Evolutionary conservation across 1,140 invertebrate species (phyloP), one percentile per base, ranked within the genome.

Genomic region (Saxidomus purpurata): DNA sequence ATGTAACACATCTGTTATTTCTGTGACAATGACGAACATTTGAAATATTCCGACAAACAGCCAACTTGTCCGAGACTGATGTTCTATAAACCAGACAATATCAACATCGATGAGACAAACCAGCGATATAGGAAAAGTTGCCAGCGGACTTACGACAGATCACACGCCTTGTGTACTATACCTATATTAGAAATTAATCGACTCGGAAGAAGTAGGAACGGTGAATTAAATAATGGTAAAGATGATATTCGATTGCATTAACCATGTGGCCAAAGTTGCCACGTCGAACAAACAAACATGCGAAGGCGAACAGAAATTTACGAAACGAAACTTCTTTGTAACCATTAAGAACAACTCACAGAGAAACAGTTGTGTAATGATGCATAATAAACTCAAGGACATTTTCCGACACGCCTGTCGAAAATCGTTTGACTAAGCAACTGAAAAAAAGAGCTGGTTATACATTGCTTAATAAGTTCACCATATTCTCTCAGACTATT

Each of bases 51-150:
- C 11, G 34, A 8, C 13, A 77, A 77, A 43, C 40, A 77, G 13
- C 74, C 74, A 40, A 36, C 74, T 8, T 77, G 74, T 77, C 74
- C 74, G 22, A 38, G 40, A 40, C 40, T 77, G 36, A 77, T 77
- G 9, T 77, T 77, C 40, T 77, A 77, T 25, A 77, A 77, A n/a
- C 74, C 74, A 11, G 74, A 77, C n/a, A 34, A 77, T 77, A 77
- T 77, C 17, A 11, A 77, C 74, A 77, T 77, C 9, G 40, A 77
- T 22, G 74, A 77, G 40, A 77, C 74, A 6, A 77, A 77, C 74
- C 22, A 77, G 74, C n/a, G 74, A 36, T 1, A 77, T 77, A 6
- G 74, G 74, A 9, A 13, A 43, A 2, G 34, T 77, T 1, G 74
- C 74, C 25, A 77, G 36, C 43, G 74, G 74, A 13, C 8, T 77